Base-by-base conservation (phyloP, 1,140 invertebrate species). In the Apocrypta bakeri region DNA sequence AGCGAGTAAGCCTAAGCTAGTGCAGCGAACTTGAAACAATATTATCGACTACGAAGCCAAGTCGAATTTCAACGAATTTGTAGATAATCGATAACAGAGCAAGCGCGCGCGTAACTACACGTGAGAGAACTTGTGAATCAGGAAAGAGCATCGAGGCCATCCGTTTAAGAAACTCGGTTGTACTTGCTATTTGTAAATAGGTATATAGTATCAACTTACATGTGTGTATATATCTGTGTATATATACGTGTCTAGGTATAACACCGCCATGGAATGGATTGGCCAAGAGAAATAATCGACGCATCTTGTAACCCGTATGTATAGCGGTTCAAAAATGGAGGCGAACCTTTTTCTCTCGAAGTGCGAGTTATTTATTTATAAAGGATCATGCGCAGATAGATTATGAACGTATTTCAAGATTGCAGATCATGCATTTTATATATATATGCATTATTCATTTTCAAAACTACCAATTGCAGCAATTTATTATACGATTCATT, bases 241-340 rank as follows among this genome's bases (percentile, higher is more conserved):
- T 66, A 73, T 76, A 64, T 79, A 82, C 80, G 84, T 78, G 77
- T 12, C 72, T 81, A 74, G 83, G 86, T 83, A 87, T 87, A 86
- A 84, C 78, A 79, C 86, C 87, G 87, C 84, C 85, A 87, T 88
- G 82, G 17, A 17, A 84, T 80, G 75, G 8, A 79, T 71, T 79
- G 76, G 83, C 79, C 48, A 76, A 85, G 80, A 73, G 79, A 68
- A 75, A 64, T 56, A 79, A 75, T 85, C 84, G 84, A 81, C 86
- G 82, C 86, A 85, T 85, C 85, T 87, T 87, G 84, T 85, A 84
- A 85, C 88, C 88, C 87, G 88, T 84, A 87, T 88, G 64, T 68
- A 61, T 21, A 4, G 48, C 68, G 29, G 12, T 25, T 64, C 56
- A 29, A 7, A 66, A 66, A 66, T 27, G 24, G 14, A 4, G 1